Conservation (phyloP, 2,797 vertebrate genomes). For the Syngnathus acus region DNA sequence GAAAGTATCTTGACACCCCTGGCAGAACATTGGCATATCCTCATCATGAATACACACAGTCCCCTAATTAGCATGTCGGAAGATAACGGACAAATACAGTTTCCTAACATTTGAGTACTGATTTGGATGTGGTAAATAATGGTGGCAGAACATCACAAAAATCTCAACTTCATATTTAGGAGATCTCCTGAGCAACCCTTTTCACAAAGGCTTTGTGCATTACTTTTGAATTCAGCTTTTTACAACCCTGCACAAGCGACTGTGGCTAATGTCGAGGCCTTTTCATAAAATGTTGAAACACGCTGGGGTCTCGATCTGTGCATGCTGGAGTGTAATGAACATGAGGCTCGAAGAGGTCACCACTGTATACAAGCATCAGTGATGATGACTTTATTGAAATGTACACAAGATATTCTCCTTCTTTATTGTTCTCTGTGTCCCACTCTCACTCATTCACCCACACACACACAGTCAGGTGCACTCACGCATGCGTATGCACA, state of each 20-base stretch:
- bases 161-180: not conserved
- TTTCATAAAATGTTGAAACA: conserved; percentile 51
- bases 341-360: conserved; percentile 50
- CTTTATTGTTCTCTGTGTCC: conserved; percentile 7
- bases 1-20: no score
- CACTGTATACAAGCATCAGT: conserved; percentile 44
- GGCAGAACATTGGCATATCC: no score
- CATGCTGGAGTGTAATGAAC: conserved; percentile 50
- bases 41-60: not conserved
- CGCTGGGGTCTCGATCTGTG: conserved; percentile 39
- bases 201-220: not conserved
- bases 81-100: not conserved
- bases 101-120: not conserved
- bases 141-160: not conserved
- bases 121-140: not conserved
- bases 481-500: conserved; percentile 9
- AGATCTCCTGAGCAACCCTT: not conserved
- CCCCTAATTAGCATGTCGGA: not conserved
- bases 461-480: not conserved
- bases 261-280: conserved; percentile 42
- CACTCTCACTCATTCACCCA: conserved; percentile 1
- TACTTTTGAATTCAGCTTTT: not conserved
- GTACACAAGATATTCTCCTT: conserved; percentile 30
- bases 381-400: conserved; percentile 52
- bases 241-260: conserved; percentile 38